Conservation (phyloP, 2,797 vertebrate species). For the Hippoglossus hippoglossus region DNA sequence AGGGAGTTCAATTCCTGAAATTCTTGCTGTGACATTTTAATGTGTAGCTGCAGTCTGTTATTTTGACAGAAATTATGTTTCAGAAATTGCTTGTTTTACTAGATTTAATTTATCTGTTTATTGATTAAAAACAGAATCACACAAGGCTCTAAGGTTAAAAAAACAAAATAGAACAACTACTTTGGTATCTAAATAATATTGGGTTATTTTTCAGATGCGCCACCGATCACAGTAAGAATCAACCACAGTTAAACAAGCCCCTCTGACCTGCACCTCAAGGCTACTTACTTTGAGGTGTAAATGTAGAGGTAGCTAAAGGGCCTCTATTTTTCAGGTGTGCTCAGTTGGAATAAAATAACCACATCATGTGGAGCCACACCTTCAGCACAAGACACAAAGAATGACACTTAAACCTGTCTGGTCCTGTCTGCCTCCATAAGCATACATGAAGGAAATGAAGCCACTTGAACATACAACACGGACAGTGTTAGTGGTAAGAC, state of each 20-base stretch:
- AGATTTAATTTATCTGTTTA: neutral
- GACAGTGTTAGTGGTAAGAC: neutral
- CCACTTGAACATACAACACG: neutral
- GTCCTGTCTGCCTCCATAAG: conserved; percentile 21
- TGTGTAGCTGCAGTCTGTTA: conserved; percentile 8
- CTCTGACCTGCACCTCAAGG: conserved; percentile 11
- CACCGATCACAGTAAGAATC: no score
- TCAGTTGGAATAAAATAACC: conserved; percentile 21
- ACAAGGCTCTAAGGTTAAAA: no score
- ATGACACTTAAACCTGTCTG: conserved; percentile 24
- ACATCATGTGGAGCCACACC: conserved; percentile 21
- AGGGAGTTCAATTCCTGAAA: conserved; percentile 19
- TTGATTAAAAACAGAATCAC: neutral
- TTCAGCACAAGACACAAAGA: conserved; percentile 23
- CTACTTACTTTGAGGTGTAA: conserved; percentile 3
- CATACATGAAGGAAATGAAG: neutral
- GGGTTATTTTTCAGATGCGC: no score
- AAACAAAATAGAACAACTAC: no score
- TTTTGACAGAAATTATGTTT: neutral
- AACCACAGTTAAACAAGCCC: neutral
- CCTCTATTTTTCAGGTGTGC: conserved; percentile 17
- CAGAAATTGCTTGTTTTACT: neutral
- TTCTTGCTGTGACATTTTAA: neutral
- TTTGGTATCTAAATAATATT: no score
- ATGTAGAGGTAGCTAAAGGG: conserved; percentile 11